Evolutionary conservation across 2,888 invertebrate genomes (phyloP), one percentile per base, ranked within the genome.

Genomic region (Leucoma salicis): DNA sequence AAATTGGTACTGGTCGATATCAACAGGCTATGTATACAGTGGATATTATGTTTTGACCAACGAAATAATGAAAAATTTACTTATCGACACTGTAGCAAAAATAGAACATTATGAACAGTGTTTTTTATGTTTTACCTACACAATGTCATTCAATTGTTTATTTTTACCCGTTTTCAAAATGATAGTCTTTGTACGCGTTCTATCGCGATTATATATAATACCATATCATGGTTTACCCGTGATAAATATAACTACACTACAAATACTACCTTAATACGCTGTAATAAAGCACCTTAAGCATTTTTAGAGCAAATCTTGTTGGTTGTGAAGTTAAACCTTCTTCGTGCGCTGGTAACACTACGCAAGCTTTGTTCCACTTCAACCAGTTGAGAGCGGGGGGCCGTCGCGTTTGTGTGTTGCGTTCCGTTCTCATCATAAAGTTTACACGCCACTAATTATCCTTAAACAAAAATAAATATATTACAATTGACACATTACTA

Each of bases 181-280:
- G 66, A 75, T 73, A 50, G 63, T 64, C 70, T 67, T 73, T 78
- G 76, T 78, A 67, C 61, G 63, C 53, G 66, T 63, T 67, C 66
- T 78, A 78, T 77, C 73, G 63, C 64, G 70, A 76, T 73, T 70
- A 55, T 48, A 46, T 46, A 51, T 54, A 39, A 52, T 52, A 55
- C 67, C 52, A 66, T 49, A 15, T 35, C 35, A 16, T 4, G 25
- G 1, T 28, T 21, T 37, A 21, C 60, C 15, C 10, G 8, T 14
- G 3, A 8, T 31, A 11, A 37, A 2, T 6, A 6, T 10, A n/a
- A 31, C 6, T 11, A 0, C 28, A 44, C 1, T 34, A 6, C 6
- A 57, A 29, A 44, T 24, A 29, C 8, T 7, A 11, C 36, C 39
- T 53, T 63, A 59, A 29, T 0, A 0, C 2, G 0, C 2, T n/a